Conservation (phyloP, 2,888 invertebrate species). For the Buathra laborator region DNA sequence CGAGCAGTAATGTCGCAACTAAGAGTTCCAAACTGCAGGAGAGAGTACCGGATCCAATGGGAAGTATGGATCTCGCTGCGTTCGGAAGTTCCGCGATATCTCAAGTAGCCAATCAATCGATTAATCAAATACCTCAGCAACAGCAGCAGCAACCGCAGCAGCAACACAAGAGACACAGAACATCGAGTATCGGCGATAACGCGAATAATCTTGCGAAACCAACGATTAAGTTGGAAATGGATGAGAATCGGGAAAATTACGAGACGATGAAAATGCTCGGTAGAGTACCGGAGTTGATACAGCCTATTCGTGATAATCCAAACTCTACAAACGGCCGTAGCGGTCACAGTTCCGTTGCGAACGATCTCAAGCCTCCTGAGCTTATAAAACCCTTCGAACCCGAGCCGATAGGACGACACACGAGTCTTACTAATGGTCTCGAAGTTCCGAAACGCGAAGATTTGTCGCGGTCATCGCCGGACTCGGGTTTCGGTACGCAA, state of each 20-base stretch:
- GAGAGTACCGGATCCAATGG: constrained; percentile 61
- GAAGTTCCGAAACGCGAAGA: constrained; percentile 57
- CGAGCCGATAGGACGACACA: constrained; percentile 75
- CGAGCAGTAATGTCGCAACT: constrained; percentile 64
- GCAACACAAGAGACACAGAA: constrained; percentile 77
- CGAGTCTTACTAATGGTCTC: constrained; percentile 79
- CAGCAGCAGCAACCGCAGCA: constrained; percentile 49
- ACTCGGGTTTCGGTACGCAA: constrained; percentile 50
- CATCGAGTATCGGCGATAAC: constrained; percentile 70
- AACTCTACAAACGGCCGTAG: constrained; percentile 71
- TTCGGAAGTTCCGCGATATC: constrained; percentile 67
- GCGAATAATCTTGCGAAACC: constrained; percentile 28
- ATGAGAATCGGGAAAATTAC: constrained; percentile 70
- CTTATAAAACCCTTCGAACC: constrained; percentile 80
- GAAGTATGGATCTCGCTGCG: constrained; percentile 73
- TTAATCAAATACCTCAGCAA: constrained; percentile 25
- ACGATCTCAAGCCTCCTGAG: constrained; percentile 77
- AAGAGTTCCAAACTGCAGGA: constrained; percentile 66
- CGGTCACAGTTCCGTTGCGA: constrained; percentile 69
- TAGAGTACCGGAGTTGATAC: constrained; percentile 78
- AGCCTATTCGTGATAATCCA: constrained; percentile 78
- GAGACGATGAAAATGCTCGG: constrained; percentile 79
- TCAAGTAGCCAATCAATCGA: background rate
- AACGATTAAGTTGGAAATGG: constrained; percentile 51
- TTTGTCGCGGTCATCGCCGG: constrained; percentile 32